phyloP scores from a whole-genome alignment of 2,888 invertebrate species.

The Diabrotica balteata region DNA sequence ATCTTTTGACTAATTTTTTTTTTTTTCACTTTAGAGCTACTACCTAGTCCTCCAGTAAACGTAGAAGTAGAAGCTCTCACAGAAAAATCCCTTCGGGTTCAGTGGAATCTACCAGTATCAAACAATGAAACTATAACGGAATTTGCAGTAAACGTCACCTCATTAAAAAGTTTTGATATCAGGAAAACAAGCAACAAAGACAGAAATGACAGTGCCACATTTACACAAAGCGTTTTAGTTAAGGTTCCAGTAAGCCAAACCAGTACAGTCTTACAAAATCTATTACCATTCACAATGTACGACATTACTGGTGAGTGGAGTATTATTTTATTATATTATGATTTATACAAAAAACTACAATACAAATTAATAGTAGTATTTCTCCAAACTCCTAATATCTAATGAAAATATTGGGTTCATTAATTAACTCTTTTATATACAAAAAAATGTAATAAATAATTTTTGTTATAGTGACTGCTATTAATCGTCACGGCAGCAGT shows the following conservation, averaged over 20 bases:
- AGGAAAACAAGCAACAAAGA: constrained; percentile 61
- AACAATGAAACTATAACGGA: constrained; percentile 71
- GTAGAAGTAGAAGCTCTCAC: constrained; percentile 76
- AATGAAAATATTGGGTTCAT: no score
- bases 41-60: constrained; percentile 78
- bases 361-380: no score
- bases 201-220: constrained; percentile 42
- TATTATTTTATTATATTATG: not conserved
- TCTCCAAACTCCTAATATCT: no score
- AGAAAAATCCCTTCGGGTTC: constrained; percentile 74
- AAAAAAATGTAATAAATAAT: not conserved
- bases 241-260: constrained; percentile 69
- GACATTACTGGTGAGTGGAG: constrained; percentile 63
- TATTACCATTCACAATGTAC: constrained; percentile 83
- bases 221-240: constrained; percentile 39
- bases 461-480: constrained; percentile 67
- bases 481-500: constrained; percentile 78
- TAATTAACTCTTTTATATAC: no score
- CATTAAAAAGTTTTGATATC: constrained; percentile 73
- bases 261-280: constrained; percentile 67
- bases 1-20: no score
- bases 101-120: constrained; percentile 73
- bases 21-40: constrained; percentile 63
- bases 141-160: constrained; percentile 76
- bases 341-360: not conserved